A percentile compares a stretch with the other conserved stretches of the same genome.
Evolutionary conservation across 2,113 vertebrate species (phyloP).

Genomic region (Chloroceryle aenea): DNA sequence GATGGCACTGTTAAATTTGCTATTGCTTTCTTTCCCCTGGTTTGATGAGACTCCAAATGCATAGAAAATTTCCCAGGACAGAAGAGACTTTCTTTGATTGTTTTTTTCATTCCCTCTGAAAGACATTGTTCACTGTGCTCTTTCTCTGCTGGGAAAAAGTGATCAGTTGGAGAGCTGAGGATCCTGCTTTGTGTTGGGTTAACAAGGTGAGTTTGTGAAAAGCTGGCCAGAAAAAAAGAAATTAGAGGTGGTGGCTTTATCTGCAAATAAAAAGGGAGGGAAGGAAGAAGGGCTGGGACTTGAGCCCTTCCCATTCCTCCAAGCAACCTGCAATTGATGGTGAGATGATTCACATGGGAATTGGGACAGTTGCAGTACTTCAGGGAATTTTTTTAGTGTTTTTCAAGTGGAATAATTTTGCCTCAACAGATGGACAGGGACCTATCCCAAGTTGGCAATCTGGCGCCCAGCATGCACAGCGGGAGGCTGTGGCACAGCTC

Average conservation of each 20-base stretch:
- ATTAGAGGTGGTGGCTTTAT: neutral
- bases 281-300: neutral
- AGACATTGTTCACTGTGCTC: neutral
- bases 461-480: neutral
- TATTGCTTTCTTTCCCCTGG: conserved; percentile 45
- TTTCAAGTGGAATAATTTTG: neutral
- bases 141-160: neutral
- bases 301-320: neutral
- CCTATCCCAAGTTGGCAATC: neutral
- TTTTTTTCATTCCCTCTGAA: neutral
- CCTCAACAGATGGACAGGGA: neutral
- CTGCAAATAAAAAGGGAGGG: neutral
- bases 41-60: conserved; percentile 59
- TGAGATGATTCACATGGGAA: neutral
- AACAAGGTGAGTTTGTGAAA: neutral
- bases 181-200: neutral
- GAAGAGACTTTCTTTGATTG: conserved; percentile 40
- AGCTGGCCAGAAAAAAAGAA: neutral
- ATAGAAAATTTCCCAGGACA: conserved; percentile 61
- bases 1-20: conserved; percentile 55
- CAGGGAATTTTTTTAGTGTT: neutral
- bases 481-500: neutral
- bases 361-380: neutral
- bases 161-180: neutral
- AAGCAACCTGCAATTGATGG: neutral